phyloP scores from a whole-genome alignment of 2,113 vertebrate genomes.

The Urocynchramus pylzowi region DNA sequence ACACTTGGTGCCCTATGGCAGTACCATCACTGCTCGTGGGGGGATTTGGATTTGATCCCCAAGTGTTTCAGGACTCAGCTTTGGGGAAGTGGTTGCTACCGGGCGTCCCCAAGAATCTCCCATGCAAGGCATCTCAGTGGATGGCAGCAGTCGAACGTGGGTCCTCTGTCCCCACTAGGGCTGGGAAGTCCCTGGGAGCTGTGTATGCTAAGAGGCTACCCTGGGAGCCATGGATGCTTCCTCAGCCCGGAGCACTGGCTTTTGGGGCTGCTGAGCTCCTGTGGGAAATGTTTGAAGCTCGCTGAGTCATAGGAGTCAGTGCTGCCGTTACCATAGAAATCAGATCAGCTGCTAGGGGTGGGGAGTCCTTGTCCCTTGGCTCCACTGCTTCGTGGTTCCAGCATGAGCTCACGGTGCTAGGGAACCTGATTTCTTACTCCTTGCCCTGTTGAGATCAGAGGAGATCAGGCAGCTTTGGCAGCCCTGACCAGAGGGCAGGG shows the following conservation, averaged over 20 bases:
- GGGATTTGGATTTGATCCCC: neutral
- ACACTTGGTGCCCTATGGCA: neutral
- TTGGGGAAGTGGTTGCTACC: neutral
- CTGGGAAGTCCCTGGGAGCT: neutral
- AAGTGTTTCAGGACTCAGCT: fast-evolving
- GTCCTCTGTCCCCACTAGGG: neutral
- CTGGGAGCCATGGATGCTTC: neutral
- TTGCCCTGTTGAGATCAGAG: neutral
- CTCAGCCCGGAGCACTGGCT: neutral
- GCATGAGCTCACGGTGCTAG: neutral
- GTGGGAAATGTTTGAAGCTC: neutral
- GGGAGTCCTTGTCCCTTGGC: slow-evolving; percentile 37
- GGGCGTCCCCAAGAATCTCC: neutral
- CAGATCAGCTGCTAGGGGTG: slow-evolving; percentile 35
- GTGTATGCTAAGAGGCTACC: neutral
- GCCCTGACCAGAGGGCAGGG: neutral
- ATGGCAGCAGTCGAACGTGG: neutral
- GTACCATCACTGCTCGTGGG: neutral
- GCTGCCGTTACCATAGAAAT: slow-evolving; percentile 56
- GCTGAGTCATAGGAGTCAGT: slow-evolving; percentile 10
- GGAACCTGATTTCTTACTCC: neutral
- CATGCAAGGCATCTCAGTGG: neutral
- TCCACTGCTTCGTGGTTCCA: neutral
- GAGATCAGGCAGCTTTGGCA: neutral
- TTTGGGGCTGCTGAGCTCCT: neutral